Evolutionary conservation across 2,888 invertebrate genomes (phyloP), one percentile per base, ranked within the genome.

Genomic region (Chironomus tentans): DNA sequence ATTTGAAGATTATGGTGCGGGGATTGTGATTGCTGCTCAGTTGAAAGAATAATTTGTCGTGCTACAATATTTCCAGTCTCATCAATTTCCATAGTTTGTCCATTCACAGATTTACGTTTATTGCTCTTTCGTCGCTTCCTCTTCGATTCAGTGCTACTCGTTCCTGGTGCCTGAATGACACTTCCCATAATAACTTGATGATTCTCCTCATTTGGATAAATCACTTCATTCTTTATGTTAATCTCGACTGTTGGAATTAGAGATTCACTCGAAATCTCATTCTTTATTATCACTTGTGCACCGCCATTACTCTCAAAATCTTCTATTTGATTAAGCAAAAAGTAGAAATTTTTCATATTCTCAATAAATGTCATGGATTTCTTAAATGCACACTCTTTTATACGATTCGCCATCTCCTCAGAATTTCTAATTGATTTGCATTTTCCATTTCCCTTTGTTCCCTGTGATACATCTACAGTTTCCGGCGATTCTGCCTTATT

Each of bases 301-400:
- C 74, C 68, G 24, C 46, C 48, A 22, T 48, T 47, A 18, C 4
- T 13, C 13, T 62, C 62, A 2, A 70, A 5, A 15, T 73, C 73
- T n/a, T 65, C 73, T 15, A 76, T 76, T 56, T 76, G 76, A 76
- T 76, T 69, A 5, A 75, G 12, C 18, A 76, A 24, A 68, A 76
- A 76, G 18, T 76, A 76, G 18, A 76, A 76, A 47, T 69, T 76
- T 38, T 76, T 76, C 76, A 76, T 76, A 46, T 76, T 76, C 13
- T 76, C 76, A 18, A 76, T 38, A 68, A 76, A 76, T 13, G 68
- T 76, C 56, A 76, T 69, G 4, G 69, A 69, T 21, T 76, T 76
- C 24, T 76, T 76, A 22, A 56, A 69, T 15, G 76, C 76, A 15
- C 69, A 69, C 22, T 76, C 76, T 46, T 76, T 68, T 15, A 76